Evolutionary conservation across 2,888 invertebrate species (phyloP).

Genomic region (Dinocampus coccinellae): DNA sequence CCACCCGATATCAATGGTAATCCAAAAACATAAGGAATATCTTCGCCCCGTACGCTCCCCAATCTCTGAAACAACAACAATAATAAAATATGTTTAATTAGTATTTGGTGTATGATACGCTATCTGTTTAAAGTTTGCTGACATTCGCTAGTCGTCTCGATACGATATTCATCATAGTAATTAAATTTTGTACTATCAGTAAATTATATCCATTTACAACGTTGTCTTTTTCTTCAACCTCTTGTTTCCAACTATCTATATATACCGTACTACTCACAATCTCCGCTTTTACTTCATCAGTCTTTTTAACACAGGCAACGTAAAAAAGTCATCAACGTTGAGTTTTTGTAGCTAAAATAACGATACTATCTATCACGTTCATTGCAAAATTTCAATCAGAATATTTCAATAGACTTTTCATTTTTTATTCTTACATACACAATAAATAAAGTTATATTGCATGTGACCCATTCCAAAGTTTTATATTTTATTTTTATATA

Average conservation of each 20-base stretch:
- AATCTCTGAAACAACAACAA: constrained; percentile 71
- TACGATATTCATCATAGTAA: constrained; percentile 5
- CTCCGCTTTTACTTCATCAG: not conserved
- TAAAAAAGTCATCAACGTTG: not conserved
- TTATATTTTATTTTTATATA: no score
- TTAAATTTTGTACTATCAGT: constrained; percentile 9
- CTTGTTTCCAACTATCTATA: not conserved
- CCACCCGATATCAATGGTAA: constrained; percentile 79
- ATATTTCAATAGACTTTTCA: not conserved
- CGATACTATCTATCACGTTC: not conserved
- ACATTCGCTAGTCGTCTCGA: constrained; percentile 8
- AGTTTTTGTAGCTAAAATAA: not conserved
- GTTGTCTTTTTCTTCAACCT: not conserved
- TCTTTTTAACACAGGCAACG: not conserved
- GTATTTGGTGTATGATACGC: not conserved
- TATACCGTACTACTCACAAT: not conserved
- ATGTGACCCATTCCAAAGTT: not conserved
- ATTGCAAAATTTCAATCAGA: not conserved
- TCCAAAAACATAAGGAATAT: constrained; percentile 82
- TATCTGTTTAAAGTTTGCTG: not conserved
- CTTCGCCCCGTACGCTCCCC: constrained; percentile 83
- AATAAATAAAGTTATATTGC: not conserved
- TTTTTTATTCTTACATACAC: not conserved
- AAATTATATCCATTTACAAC: not conserved
- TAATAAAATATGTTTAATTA: not conserved